Conservation (phyloP, 1,140 invertebrate species). For the Brachionus rubens region DNA sequence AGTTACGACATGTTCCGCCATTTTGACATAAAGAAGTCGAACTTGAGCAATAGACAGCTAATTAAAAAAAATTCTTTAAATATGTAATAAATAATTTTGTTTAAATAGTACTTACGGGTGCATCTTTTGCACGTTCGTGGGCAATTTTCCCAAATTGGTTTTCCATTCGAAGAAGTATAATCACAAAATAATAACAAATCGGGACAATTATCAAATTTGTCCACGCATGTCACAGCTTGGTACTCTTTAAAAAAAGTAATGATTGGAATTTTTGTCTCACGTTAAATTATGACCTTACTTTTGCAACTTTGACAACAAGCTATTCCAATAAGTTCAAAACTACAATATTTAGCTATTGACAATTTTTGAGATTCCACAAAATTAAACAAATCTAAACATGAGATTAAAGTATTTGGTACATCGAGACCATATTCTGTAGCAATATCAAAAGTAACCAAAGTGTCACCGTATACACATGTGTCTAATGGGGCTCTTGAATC, state of each 20-base stretch:
- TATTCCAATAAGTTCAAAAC: not conserved
- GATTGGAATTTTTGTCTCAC: not conserved
- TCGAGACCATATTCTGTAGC: not conserved
- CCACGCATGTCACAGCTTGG: not conserved
- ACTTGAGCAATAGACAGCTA: not conserved
- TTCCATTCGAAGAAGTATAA: not conserved
- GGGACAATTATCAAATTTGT: not conserved
- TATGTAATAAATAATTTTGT: not conserved
- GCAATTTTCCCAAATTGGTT: not conserved
- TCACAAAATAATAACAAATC: not conserved
- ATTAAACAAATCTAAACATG: not conserved
- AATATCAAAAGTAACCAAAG: not conserved
- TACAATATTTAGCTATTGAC: not conserved
- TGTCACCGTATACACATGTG: not conserved
- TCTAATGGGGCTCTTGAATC: not conserved
- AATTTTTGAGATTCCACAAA: not conserved
- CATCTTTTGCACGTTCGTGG: not conserved
- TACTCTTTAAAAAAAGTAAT: not conserved
- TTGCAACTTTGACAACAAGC: conserved; percentile 24
- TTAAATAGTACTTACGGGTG: not conserved
- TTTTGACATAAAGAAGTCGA: not conserved
- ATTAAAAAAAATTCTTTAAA: not conserved
- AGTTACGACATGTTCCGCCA: conserved; percentile 2
- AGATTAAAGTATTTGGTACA: not conserved
- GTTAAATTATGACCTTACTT: conserved; percentile 21